A percentile compares a stretch with the other conserved stretches of the same genome.
Conservation (phyloP, 1,140 invertebrate species). For the Ceratina japonica region DNA sequence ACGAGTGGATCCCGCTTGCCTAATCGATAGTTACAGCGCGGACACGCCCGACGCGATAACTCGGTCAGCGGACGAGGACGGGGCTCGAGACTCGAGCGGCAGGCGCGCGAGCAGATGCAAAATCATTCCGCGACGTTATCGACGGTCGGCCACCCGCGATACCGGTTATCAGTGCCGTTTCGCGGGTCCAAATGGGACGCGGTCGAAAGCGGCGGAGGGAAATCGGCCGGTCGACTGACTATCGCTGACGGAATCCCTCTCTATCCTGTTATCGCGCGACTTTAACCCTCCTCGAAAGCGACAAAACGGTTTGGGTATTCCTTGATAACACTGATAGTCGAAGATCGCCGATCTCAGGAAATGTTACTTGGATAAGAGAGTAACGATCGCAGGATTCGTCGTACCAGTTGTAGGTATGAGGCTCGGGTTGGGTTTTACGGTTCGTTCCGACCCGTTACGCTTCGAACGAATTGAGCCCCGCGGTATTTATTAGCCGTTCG, state of each 20-base stretch:
- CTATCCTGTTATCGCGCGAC: conserved; percentile 9
- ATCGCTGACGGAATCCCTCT: no score
- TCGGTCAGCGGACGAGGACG: conserved; percentile 31
- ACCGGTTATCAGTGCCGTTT: conserved; percentile 16
- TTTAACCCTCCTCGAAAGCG: no score
- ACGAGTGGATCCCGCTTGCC: conserved; percentile 53
- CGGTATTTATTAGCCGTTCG: conserved; percentile 1
- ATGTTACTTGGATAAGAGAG: background rate
- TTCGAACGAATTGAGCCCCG: background rate
- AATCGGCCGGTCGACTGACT: conserved; percentile 2
- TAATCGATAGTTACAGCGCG: conserved; percentile 60
- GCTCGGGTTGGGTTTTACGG: conserved; percentile 13
- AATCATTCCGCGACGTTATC: conserved; percentile 51
- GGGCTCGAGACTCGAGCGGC: background rate
- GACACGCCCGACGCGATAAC: conserved; percentile 62
- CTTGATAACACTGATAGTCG: background rate
- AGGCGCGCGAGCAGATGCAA: conserved; percentile 19
- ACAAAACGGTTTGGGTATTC: background rate
- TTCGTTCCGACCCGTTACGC: conserved; percentile 36
- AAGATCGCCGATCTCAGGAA: background rate
- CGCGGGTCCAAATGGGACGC: conserved; percentile 26
- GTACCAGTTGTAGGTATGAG: conserved; percentile 35
- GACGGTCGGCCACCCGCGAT: conserved; percentile 46
- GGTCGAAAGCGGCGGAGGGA: background rate
- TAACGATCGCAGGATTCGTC: background rate